Base-by-base conservation (phyloP, 2,888 invertebrate genomes). In the Lasioglossum malachurum region DNA sequence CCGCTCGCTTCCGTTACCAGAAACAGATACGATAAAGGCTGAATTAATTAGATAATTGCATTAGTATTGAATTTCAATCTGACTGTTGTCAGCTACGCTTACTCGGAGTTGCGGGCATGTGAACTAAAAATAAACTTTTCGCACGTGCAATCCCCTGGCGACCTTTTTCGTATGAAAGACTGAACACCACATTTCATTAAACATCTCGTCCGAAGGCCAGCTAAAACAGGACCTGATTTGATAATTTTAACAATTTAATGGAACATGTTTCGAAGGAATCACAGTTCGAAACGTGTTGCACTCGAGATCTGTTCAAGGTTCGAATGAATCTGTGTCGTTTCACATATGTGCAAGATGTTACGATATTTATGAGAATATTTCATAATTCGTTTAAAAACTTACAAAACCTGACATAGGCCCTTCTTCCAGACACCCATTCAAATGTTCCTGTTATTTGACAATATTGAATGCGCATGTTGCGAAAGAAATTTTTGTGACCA, bases 141-240 rank as follows among this genome's bases (percentile, higher is more conserved):
- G 69, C 31, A 53, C 74, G 74, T 84, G 60, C 60, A 84, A 84
- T 75, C 74, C 69, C 57, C 84, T 60, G 57, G 23, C 57, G 84
- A 84, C 84, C 78, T 84, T 84, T 84, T 84, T 75, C 74, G 41
- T 84, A 74, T 74, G 74, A 84, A 44, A 84, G 84, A 69, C 78
- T 78, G 84, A 78, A 71, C 78, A 60, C 57, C 35, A 74, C 78
- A 78, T 84, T 71, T 84, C 74, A 78, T 84, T 84, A 84, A 84
- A 41, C 84, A 78, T 27, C 67, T 84, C 69, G 41, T 49, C 64
- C 46, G 84, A 84, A 84, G 84, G 84, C 74, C 74, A 78, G 69
- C 84, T 78, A 78, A 84, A 84, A 84, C 69, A 46, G 69, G 74
- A 41, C n/a, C 7, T 35, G 16, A 78, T 84, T 78, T 41, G 84